These are phyloP conservation scores for Polylopha cassiicola DNA, from an alignment of 2,888 invertebrate genomes.

Conservation along the genomic window DNA sequence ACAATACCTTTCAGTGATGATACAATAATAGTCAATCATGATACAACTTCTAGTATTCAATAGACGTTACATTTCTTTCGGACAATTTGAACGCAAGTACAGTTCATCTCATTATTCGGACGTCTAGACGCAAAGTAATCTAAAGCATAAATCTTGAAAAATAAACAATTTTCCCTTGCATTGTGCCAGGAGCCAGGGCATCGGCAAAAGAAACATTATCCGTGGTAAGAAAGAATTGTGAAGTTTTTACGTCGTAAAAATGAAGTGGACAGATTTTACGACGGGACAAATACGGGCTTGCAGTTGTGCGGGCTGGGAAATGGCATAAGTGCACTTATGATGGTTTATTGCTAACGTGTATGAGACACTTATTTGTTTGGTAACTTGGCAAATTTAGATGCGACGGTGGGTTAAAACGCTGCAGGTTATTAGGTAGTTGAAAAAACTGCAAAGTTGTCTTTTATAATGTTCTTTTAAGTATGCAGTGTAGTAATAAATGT, in stretches of 20 bases:
- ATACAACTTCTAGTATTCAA: no score
- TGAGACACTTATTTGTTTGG: constrained; percentile 12
- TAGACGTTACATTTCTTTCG: constrained; percentile 1
- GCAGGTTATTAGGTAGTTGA: no score
- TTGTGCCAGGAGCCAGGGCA: constrained; percentile 2
- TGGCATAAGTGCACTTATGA: constrained; percentile 18
- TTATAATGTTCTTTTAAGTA: no score
- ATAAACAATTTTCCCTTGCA: constrained; percentile 31
- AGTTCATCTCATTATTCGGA: constrained; percentile 37
- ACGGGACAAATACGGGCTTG: constrained; percentile 12
- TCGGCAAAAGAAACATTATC: constrained; percentile 11
- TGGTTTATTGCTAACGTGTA: constrained; percentile 5
- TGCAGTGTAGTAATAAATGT: no score
- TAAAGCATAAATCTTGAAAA: constrained; percentile 37
- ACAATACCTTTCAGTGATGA: no score
- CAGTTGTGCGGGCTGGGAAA: constrained; percentile 8
- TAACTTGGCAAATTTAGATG: no score
- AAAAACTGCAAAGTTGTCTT: no score
- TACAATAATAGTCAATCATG: no score
- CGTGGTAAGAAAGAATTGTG: constrained; percentile 4
- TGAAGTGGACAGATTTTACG: constrained; percentile 17
- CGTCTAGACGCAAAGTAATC: constrained; percentile 40
- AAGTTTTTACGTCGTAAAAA: constrained; percentile 4
- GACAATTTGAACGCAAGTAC: constrained; percentile 31
- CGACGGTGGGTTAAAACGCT: no score